A percentile compares a stretch with the other conserved stretches of the same genome.
Conservation (phyloP, 2,797 vertebrate genomes). For the Thaleichthys pacificus region DNA sequence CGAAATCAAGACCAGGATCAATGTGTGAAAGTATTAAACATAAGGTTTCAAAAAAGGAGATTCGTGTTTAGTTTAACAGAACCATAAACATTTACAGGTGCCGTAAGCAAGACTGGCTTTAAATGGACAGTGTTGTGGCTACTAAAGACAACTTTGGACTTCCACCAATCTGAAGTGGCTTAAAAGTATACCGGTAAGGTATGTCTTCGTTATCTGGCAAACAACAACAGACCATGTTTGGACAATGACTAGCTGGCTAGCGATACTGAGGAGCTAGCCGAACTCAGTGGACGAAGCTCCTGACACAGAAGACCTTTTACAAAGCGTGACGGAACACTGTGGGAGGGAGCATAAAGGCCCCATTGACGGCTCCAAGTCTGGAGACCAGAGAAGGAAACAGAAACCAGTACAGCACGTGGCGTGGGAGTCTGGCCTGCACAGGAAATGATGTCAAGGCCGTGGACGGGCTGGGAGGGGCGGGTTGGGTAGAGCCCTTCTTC, state of each 20-base stretch:
- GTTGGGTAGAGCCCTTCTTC: neutral
- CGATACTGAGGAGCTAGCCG: neutral
- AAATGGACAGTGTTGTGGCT: too few species aligned
- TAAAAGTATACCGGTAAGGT: too few species aligned
- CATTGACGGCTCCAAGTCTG: slow-evolving; percentile 4
- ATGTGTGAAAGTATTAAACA: too few species aligned
- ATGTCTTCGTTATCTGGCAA: neutral
- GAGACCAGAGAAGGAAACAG: neutral
- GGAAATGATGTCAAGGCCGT: slow-evolving; percentile 77
- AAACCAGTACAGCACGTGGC: slow-evolving; percentile 3
- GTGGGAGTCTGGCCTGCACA: slow-evolving; percentile 39
- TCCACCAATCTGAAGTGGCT: too few species aligned
- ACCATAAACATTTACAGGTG: too few species aligned
- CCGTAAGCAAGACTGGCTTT: too few species aligned
- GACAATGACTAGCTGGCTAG: neutral
- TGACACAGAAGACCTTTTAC: slow-evolving; percentile 12
- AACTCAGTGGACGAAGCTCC: neutral
- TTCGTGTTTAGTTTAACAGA: too few species aligned
- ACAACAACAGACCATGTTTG: neutral
- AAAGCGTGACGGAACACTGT: neutral
- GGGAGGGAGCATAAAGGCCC: slow-evolving; percentile 3
- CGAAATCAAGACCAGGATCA: too few species aligned
- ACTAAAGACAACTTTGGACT: too few species aligned
- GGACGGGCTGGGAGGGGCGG: slow-evolving; percentile 19
- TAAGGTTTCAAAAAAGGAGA: too few species aligned